Evolutionary conservation across 1,140 invertebrate genomes (phyloP).

Genomic region (Colletes gigas): DNA sequence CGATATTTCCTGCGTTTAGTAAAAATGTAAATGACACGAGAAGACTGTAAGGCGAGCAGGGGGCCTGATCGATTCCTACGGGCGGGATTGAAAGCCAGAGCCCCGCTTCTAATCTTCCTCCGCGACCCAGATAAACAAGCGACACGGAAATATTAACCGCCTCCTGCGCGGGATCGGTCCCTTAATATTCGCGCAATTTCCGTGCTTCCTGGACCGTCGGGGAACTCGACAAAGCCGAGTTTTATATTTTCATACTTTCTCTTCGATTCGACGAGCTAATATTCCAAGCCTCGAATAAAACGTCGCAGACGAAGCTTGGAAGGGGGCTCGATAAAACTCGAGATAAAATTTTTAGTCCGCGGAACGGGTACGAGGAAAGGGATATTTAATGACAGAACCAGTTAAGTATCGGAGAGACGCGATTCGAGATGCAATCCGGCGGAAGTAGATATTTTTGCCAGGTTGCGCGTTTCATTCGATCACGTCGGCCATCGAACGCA

Average conservation of each 20-base stretch:
- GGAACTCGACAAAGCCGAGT: slow-evolving; percentile 12
- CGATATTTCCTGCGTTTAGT: slow-evolving; percentile 11
- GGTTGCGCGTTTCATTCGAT: slow-evolving; percentile 41
- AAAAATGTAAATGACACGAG: not conserved
- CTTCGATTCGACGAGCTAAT: slow-evolving; percentile 29
- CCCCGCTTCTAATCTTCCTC: slow-evolving; percentile 11
- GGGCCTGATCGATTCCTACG: slow-evolving; percentile 4
- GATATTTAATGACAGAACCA: no score
- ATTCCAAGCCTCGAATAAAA: not conserved
- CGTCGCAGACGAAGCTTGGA: no score
- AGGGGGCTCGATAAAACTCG: no score
- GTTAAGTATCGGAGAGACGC: no score
- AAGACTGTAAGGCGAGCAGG: not conserved
- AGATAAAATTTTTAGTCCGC: not conserved
- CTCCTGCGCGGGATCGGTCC: not conserved
- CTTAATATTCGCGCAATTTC: slow-evolving; percentile 35
- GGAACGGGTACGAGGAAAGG: not conserved
- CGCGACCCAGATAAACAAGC: slow-evolving; percentile 25
- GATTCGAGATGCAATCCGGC: not conserved
- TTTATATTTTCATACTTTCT: slow-evolving; percentile 17
- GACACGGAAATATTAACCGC: slow-evolving; percentile 23
- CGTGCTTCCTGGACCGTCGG: not conserved
- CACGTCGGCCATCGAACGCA: slow-evolving; percentile 20
- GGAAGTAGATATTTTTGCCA: slow-evolving; percentile 18
- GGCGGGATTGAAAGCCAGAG: not conserved